phyloP scores from a whole-genome alignment of 1,140 invertebrate species.

The Ceratina japonica region DNA sequence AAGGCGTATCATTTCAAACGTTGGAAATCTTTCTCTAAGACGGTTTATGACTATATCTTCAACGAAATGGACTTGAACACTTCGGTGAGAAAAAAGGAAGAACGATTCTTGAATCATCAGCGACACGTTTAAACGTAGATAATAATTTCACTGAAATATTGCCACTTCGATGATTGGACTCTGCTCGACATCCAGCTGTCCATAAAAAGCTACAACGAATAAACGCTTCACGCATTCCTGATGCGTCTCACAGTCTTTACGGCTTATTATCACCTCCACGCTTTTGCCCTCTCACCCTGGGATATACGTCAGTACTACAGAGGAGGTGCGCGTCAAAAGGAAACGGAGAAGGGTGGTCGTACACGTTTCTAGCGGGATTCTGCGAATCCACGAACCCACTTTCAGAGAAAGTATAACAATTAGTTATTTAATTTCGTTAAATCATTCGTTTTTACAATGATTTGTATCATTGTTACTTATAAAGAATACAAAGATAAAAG shows the following conservation, averaged over 20 bases:
- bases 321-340: constrained; percentile 34
- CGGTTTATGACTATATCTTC: too few relatives aligned
- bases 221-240: constrained; percentile 71
- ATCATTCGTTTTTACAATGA: neutral
- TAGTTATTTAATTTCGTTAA: neutral
- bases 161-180: constrained; percentile 46
- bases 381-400: constrained; percentile 25
- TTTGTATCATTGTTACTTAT: neutral
- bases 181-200: constrained; percentile 40
- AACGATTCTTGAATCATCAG: neutral
- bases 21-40: neutral
- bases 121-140: constrained; percentile 42
- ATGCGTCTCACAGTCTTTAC: constrained; percentile 74
- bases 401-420: constrained; percentile 25
- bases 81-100: neutral
- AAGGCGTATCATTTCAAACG: neutral
- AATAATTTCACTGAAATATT: constrained; percentile 61
- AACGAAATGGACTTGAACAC: neutral
- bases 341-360: constrained; percentile 12
- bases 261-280: constrained; percentile 75
- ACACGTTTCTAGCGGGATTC: constrained; percentile 42
- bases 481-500: too few relatives aligned
- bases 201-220: constrained; percentile 56
- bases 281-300: constrained; percentile 66
- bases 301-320: constrained; percentile 62